A percentile compares a stretch with the other conserved stretches of the same genome.
Conservation (phyloP, 2,888 invertebrate species). For the Pyrochroa serraticornis region DNA sequence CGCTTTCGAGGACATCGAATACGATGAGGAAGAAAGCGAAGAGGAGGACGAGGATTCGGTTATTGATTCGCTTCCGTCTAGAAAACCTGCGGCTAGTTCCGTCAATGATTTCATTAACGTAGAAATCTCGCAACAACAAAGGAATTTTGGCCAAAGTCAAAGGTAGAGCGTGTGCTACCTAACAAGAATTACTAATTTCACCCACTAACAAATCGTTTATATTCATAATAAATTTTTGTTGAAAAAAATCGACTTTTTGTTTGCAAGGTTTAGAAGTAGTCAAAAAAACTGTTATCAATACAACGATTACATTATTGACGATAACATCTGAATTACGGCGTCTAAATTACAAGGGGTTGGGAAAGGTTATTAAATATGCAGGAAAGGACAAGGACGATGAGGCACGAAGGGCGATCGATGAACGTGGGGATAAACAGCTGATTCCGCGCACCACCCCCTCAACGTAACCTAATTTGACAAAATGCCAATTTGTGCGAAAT, state of each 20-base stretch:
- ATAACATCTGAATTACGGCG: too few species aligned
- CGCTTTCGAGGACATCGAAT: conserved; percentile 45
- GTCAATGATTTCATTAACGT: conserved; percentile 41
- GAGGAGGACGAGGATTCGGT: conserved; percentile 45
- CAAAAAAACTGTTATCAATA: too few species aligned
- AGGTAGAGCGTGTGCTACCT: conserved; percentile 21
- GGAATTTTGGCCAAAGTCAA: conserved; percentile 19
- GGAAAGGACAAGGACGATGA: conserved; percentile 15
- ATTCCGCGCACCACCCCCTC: conserved; percentile 16
- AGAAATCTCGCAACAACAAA: conserved; percentile 31
- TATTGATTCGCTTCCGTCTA: conserved; percentile 35
- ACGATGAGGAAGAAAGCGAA: conserved; percentile 44
- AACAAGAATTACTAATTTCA: conserved; percentile 14
- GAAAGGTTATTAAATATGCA: conserved; percentile 17
- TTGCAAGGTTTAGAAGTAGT: neutral
- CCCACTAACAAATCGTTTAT: conserved; percentile 5
- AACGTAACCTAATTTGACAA: conserved; percentile 19
- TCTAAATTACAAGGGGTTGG: neutral
- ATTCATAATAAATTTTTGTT: conserved; percentile 10
- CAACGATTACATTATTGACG: too few species aligned
- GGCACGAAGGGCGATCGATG: conserved; percentile 19
- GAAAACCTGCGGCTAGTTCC: conserved; percentile 26
- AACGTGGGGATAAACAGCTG: conserved; percentile 29
- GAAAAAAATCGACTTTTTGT: conserved; percentile 9
- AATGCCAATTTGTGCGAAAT: conserved; percentile 9